These are phyloP conservation scores for Eleutherodactylus coqui DNA, from an alignment of 2,797 vertebrate genomes.

Conservation along the genomic window DNA sequence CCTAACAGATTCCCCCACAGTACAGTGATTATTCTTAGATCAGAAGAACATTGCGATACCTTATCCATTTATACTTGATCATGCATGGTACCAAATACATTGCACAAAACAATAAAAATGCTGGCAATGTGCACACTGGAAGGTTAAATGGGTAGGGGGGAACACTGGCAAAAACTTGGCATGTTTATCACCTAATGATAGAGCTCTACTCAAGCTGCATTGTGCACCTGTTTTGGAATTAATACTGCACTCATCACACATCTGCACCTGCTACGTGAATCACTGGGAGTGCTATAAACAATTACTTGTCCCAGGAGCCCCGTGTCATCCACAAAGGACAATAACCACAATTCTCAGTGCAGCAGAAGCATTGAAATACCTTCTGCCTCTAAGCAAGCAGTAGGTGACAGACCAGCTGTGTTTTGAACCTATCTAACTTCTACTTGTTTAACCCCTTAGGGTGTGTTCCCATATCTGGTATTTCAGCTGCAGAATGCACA, in stretches of 20 bases:
- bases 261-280: slow-evolving; percentile 19
- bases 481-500: too few relatives aligned
- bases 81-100: not conserved
- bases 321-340: slow-evolving; percentile 12
- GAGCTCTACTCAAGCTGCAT: not conserved
- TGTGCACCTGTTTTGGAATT: slow-evolving; percentile 34
- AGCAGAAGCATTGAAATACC: not conserved
- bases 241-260: slow-evolving; percentile 27
- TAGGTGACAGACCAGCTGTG: not conserved
- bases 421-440: too few relatives aligned
- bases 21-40: too few relatives aligned
- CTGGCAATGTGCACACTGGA: not conserved
- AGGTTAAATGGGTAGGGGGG: not conserved
- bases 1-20: too few relatives aligned
- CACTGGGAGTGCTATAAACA: slow-evolving; percentile 11
- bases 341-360: not conserved
- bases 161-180: not conserved
- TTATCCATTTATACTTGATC: too few relatives aligned
- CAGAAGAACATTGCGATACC: not conserved
- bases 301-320: slow-evolving; percentile 10
- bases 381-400: not conserved
- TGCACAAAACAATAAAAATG: not conserved
- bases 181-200: not conserved
- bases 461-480: too few relatives aligned
- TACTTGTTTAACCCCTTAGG: not conserved